phyloP scores from a whole-genome alignment of 2,888 invertebrate species.

The Auanema freiburgensis region DNA sequence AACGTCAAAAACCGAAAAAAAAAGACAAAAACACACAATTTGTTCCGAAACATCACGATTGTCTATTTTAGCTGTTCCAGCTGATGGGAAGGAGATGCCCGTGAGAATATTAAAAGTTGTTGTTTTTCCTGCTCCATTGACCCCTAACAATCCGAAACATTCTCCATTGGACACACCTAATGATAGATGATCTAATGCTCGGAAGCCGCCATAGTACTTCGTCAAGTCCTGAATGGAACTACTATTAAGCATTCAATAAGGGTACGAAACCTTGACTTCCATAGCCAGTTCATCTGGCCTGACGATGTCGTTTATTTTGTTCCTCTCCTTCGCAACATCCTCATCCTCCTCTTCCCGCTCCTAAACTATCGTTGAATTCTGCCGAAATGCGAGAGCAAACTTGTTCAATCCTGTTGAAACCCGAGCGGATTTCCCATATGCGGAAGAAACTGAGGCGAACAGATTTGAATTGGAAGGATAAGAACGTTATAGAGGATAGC shows the following conservation, averaged over 20 bases:
- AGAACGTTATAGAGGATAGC: slow-evolving; percentile 38
- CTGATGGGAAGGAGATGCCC: slow-evolving; percentile 41
- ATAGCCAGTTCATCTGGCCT: slow-evolving; percentile 12
- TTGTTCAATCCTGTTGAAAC: background rate
- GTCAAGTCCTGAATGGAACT: slow-evolving; percentile 18
- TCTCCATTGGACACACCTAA: slow-evolving; percentile 54
- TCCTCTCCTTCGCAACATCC: slow-evolving; percentile 10
- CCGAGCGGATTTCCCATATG: slow-evolving; percentile 10
- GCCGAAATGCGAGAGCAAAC: background rate
- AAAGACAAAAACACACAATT: slow-evolving; percentile 19
- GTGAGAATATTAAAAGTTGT: slow-evolving; percentile 62
- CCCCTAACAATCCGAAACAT: slow-evolving; percentile 61
- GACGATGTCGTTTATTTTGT: background rate
- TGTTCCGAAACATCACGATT: slow-evolving; percentile 30
- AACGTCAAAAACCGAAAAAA: background rate
- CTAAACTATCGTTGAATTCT: too few relatives aligned
- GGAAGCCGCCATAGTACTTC: slow-evolving; percentile 28
- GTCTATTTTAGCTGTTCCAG: slow-evolving; percentile 30
- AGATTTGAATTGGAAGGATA: slow-evolving; percentile 44
- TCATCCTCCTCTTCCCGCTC: slow-evolving; percentile 7
- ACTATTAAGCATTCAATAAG: background rate
- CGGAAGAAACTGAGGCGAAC: slow-evolving; percentile 15
- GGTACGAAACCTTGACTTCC: slow-evolving; percentile 13
- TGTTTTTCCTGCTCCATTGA: slow-evolving; percentile 61
- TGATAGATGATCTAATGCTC: slow-evolving; percentile 41